Conservation (phyloP, 2,888 invertebrate species). For the Amphipoea oculea region DNA sequence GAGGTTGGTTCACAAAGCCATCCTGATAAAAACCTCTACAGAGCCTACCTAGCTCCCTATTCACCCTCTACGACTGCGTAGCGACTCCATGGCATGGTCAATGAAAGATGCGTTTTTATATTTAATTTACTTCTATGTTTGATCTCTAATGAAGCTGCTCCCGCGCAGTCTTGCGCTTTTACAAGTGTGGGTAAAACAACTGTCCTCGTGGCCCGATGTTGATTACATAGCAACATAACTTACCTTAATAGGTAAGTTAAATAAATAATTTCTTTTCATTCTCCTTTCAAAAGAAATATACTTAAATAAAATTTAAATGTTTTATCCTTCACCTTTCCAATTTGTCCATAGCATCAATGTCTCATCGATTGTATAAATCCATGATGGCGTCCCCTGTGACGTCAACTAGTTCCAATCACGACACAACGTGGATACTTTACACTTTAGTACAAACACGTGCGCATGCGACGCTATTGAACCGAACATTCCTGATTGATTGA, state of each 20-base stretch:
- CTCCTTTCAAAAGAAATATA: not conserved
- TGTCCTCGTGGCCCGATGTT: not conserved
- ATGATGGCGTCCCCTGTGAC: conserved; percentile 19
- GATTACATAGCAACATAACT: not conserved
- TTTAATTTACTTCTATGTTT: not conserved
- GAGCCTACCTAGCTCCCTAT: too few species aligned
- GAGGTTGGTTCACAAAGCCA: too few species aligned
- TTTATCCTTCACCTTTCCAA: not conserved
- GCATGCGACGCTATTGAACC: conserved; percentile 2
- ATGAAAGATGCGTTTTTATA: not conserved
- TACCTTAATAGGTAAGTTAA: too few species aligned
- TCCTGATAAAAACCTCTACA: too few species aligned
- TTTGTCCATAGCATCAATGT: not conserved
- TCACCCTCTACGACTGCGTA: not conserved
- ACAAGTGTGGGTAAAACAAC: not conserved
- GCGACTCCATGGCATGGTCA: not conserved
- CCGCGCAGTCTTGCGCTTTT: not conserved
- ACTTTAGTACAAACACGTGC: conserved; percentile 13
- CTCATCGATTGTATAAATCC: not conserved
- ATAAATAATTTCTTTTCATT: not conserved
- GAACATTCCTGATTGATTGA: conserved; percentile 52
- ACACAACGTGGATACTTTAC: conserved; percentile 9
- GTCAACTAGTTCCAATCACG: conserved; percentile 17
- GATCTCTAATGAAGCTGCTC: not conserved
- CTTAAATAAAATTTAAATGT: not conserved